phyloP scores from a whole-genome alignment of 2,888 invertebrate genomes.

The Acholoe squamosa region DNA sequence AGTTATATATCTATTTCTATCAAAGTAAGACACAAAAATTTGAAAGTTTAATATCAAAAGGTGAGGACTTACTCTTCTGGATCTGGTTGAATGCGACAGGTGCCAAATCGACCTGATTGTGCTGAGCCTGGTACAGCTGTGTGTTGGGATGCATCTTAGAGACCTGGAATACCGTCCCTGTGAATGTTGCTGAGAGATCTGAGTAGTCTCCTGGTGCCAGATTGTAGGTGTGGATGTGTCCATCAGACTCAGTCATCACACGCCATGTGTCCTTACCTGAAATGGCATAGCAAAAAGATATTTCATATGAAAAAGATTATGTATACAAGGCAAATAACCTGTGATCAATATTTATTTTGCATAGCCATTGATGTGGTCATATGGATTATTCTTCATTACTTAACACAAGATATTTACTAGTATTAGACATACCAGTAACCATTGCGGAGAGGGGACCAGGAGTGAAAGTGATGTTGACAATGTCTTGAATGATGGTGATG shows the following conservation, averaged over 20 bases:
- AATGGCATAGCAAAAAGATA: too few relatives aligned
- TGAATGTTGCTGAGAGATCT: not conserved
- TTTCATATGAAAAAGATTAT: too few relatives aligned
- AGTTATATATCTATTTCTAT: too few relatives aligned
- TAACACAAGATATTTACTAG: too few relatives aligned
- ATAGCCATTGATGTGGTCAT: too few relatives aligned
- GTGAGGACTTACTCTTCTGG: slow-evolving; percentile 52
- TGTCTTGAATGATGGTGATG: not conserved
- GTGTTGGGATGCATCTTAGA: slow-evolving; percentile 50
- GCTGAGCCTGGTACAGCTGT: slow-evolving; percentile 23
- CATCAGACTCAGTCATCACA: slow-evolving; percentile 4
- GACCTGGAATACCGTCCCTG: not conserved
- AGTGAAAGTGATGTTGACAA: not conserved
- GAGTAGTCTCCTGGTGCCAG: slow-evolving; percentile 42
- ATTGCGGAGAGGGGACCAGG: not conserved
- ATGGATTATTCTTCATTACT: not conserved
- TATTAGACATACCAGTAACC: slow-evolving; percentile 28
- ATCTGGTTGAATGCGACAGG: slow-evolving; percentile 62
- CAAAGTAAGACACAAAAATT: too few relatives aligned
- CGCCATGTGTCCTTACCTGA: slow-evolving; percentile 52
- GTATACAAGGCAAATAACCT: too few relatives aligned
- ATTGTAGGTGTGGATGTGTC: slow-evolving; percentile 48
- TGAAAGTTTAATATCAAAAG: too few relatives aligned
- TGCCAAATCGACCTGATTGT: slow-evolving; percentile 33
- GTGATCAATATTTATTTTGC: too few relatives aligned